phyloP scores from a whole-genome alignment of 2,888 invertebrate genomes.

The Hypomecis atomaria region DNA sequence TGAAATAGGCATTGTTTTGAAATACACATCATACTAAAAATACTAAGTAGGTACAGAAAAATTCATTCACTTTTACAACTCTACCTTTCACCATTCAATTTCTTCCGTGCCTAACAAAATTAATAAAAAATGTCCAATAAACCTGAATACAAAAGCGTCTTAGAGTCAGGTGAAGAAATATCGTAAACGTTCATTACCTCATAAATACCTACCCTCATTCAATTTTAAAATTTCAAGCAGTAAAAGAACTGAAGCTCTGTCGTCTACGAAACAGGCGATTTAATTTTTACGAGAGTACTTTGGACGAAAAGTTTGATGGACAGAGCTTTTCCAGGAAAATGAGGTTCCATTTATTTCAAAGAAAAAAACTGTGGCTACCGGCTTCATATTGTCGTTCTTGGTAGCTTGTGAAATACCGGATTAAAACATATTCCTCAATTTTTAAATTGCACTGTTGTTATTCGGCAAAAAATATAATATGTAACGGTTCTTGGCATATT shows the following conservation, averaged over 20 bases:
- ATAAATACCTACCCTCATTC: constrained; percentile 34
- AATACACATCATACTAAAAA: no score
- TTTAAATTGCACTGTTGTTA: no score
- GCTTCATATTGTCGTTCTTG: no score
- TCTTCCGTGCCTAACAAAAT: not conserved
- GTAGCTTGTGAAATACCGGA: no score
- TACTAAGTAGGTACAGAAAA: no score
- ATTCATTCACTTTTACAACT: not conserved
- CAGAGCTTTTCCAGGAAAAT: not conserved
- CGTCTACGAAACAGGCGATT: constrained; percentile 42
- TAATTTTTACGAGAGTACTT: constrained; percentile 54
- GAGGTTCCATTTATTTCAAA: not conserved
- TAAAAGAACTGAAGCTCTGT: constrained; percentile 21
- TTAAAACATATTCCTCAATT: no score
- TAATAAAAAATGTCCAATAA: constrained; percentile 10
- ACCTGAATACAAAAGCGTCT: constrained; percentile 24
- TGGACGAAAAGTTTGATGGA: not conserved
- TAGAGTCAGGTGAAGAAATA: constrained; percentile 37
- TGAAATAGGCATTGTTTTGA: no score
- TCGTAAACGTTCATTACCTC: constrained; percentile 45
- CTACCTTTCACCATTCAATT: constrained; percentile 4
- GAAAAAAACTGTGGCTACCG: not conserved
- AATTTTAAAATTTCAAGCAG: constrained; percentile 30
- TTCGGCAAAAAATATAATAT: no score
- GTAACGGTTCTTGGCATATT: no score